A percentile compares a stretch with the other conserved stretches of the same genome.
Conservation (phyloP, 2,113 vertebrate genomes). For the Semicossyphus pulcher region DNA sequence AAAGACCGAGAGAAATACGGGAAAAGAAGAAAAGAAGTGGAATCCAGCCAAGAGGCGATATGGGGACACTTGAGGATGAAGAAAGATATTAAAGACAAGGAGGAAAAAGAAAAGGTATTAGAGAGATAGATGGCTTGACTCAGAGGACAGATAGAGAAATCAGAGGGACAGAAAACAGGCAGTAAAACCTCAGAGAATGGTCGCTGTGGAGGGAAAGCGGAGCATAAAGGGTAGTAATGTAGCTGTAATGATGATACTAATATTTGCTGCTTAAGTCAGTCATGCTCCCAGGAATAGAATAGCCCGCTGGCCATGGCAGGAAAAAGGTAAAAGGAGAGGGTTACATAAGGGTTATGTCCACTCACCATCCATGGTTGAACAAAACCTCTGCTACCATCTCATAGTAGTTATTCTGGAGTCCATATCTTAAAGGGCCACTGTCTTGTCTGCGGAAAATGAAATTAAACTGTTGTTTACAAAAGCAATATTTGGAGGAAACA, state of each 20-base stretch:
- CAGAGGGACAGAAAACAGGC: constrained; percentile 11
- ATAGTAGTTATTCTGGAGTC: too few relatives aligned
- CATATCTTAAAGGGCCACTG: too few relatives aligned
- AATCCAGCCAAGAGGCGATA: constrained; percentile 17
- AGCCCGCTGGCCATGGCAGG: neutral
- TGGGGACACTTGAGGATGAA: constrained; percentile 26
- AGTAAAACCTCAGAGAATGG: constrained; percentile 12
- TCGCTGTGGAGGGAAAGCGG: constrained; percentile 2
- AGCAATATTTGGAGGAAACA: too few relatives aligned
- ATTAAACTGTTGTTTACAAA: too few relatives aligned
- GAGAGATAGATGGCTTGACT: constrained; percentile 16
- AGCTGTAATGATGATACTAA: constrained; percentile 26
- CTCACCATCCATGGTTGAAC: too few relatives aligned
- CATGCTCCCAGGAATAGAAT: constrained; percentile 9
- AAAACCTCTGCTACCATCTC: too few relatives aligned
- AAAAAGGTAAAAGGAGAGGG: constrained; percentile 1
- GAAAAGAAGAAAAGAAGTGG: neutral
- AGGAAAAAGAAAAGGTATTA: constrained; percentile 12
- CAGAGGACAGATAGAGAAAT: constrained; percentile 19
- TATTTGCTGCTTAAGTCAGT: constrained; percentile 3
- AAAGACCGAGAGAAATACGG: neutral
- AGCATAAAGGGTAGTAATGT: constrained; percentile 25
- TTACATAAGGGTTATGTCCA: too few relatives aligned
- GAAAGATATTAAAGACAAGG: constrained; percentile 5
- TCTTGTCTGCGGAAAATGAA: too few relatives aligned